These are phyloP conservation scores for Nothobranchius furzeri DNA, from an alignment of 2,113 vertebrate genomes.

Conservation along the genomic window DNA sequence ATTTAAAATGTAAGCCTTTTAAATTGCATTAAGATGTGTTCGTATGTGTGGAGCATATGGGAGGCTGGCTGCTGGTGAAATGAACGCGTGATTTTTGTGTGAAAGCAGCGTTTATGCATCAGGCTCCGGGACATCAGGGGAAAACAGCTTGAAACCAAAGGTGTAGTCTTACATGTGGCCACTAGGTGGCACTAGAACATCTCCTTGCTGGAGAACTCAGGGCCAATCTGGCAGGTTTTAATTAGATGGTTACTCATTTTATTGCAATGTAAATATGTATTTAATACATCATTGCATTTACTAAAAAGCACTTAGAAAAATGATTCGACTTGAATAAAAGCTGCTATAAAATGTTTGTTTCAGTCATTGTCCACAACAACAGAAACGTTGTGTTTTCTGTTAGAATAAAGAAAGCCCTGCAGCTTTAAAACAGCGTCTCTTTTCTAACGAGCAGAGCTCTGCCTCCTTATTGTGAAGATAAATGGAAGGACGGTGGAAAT, in stretches of 20 bases:
- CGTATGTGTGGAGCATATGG: no score
- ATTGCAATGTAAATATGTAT: conserved; percentile 41
- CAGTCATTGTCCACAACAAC: background rate
- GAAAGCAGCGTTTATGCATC: background rate
- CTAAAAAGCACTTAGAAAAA: conserved; percentile 11
- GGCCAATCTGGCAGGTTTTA: conserved; percentile 1
- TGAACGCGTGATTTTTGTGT: no score
- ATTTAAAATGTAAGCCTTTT: no score
- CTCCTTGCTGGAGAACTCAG: conserved; percentile 8
- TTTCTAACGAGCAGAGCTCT: conserved; percentile 3
- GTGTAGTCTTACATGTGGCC: conserved; percentile 30
- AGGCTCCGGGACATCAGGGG: conserved; percentile 12
- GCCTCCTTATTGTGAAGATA: conserved; percentile 18
- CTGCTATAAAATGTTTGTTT: background rate
- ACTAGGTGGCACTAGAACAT: conserved; percentile 46
- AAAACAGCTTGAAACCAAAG: conserved; percentile 50
- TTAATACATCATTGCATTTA: conserved; percentile 22
- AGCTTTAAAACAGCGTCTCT: no score
- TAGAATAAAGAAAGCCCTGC: no score
- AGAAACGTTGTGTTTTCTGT: background rate
- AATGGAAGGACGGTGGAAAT: conserved; percentile 35
- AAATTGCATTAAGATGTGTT: no score
- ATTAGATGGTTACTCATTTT: conserved; percentile 9
- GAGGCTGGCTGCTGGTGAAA: no score
- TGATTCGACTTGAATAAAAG: conserved; percentile 43